These are phyloP conservation scores for Dendrocopos noguchii DNA, from an alignment of 2,113 vertebrate genomes.

Conservation along the genomic window DNA sequence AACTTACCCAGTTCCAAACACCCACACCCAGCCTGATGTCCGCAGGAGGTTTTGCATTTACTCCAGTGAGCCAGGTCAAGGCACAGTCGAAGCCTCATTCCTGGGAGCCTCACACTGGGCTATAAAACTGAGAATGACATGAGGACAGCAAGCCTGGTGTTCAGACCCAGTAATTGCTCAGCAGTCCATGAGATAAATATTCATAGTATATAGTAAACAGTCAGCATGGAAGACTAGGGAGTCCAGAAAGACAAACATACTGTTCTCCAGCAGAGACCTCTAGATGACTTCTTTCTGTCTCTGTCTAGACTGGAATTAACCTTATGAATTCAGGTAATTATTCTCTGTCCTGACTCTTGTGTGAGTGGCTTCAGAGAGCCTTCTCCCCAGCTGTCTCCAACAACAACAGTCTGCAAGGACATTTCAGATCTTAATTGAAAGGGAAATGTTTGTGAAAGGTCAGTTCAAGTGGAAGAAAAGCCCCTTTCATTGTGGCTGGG, in stretches of 20 bases:
- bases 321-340: constrained; percentile 34
- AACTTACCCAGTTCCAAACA: not conserved
- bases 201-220: not conserved
- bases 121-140: not conserved
- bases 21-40: not conserved
- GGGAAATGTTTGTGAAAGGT: constrained; percentile 47
- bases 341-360: not conserved
- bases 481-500: not conserved
- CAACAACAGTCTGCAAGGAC: not conserved
- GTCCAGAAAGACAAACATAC: constrained; percentile 6
- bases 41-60: not conserved
- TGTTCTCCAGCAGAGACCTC: not conserved
- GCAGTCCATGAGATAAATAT: not conserved
- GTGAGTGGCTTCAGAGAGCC: not conserved
- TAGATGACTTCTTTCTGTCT: constrained; percentile 6
- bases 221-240: not conserved
- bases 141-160: not conserved
- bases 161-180: constrained; percentile 7
- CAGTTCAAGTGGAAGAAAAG: constrained; percentile 42
- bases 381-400: not conserved
- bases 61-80: not conserved
- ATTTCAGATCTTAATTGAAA: constrained; percentile 44
- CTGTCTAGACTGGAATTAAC: constrained; percentile 37
- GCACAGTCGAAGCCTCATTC: not conserved
- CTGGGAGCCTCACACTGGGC: not conserved